Base-by-base conservation (phyloP, 2,888 invertebrate genomes). In the Sesamia inferens region DNA sequence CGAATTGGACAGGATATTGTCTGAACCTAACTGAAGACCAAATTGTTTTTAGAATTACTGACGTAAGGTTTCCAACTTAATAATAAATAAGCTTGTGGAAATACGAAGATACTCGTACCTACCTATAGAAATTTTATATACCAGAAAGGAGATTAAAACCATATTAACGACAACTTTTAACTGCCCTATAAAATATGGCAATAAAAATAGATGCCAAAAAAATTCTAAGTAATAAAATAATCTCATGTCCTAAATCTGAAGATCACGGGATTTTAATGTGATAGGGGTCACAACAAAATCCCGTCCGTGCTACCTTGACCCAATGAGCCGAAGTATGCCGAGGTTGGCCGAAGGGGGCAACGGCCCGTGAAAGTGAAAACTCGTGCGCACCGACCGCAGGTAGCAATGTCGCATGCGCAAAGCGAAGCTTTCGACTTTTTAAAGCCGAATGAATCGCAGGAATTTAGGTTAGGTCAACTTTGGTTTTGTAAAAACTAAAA, bases 281-380 rank as follows among this genome's bases (percentile, higher is more conserved):
- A 31, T 31, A 31, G 31, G 31, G 31, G 31, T 81, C 67, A 68
- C 71, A 75, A 71, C 10, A 74, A 79, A 86, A 82, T 82, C 85
- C 82, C 87, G 78, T 71, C 68, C 68, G 74, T 72, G 44, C 84
- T 89, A 85, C 93, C 93, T 93, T 93, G 93, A 92, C 93, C 90
- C 85, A 90, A 78, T 87, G 87, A 83, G 85, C 74, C 85, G 85
- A 90, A 92, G 90, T 90, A 87, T 83, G 91, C 85, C 91, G 92
- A 91, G 91, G 92, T 87, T 89, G 89, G 71, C 81, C 83, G 87
- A 82, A 83, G 31, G 88, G 93, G 92, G 88, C 93, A 93, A 85
- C 88, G 93, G 91, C 92, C 93, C 89, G 89, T 88, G 93, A 93
- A 93, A 93, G 93, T 93, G 93, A 93, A 93, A 93, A 89, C 88